Evolutionary conservation across 1,140 invertebrate genomes (phyloP), one percentile per base, ranked within the genome.

Genomic region (Zaprionus capensis): DNA sequence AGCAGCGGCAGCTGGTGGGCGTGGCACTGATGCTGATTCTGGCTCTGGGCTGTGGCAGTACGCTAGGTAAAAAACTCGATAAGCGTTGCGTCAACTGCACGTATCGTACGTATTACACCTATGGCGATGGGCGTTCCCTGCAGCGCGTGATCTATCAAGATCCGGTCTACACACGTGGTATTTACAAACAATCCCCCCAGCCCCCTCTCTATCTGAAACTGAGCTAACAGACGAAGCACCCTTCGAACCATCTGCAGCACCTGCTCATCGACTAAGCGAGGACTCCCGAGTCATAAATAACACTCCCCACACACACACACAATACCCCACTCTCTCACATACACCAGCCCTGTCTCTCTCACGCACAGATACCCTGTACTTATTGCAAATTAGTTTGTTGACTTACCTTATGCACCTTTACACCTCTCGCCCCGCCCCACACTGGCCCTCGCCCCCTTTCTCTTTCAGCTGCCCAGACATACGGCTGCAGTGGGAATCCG

Each of bases 401-500:
- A 51, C 22, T 22, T 24, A 51, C 46, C 46, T 9, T 46, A 5
- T 51, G 53, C 53, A 56, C 53, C 15, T 55, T 28, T 53, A 61
- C 76, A 66, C 46, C 44, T 34, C 22, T 38, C 70, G 24, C 26
- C 49, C 28, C 41, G 5, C 46, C n/a, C 34, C 34, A 63, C 36
- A 46, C 20, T 31, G 7, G 11, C 6, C 20, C 15, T 22, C 12
- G 14, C 7, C 20, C 46, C 11, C 20, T 9, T 24, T 34, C 22
- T 41, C 12, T 41, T 69, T 49, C 53, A 53, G 82, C 51, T 44
- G 77, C 71, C 26, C 86, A 90, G 34, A 76, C 77, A 0, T 90
- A 92, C 57, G 92, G 91, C 15, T 93, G 92, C 73, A 80, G 80
- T 41, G 88, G 91, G 2, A 92, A 71, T 86, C 91, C 95, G 0